A percentile compares a stretch with the other conserved stretches of the same genome.
phyloP scores from a whole-genome alignment of 2,797 vertebrate species.

The Eulemur coronatus region DNA sequence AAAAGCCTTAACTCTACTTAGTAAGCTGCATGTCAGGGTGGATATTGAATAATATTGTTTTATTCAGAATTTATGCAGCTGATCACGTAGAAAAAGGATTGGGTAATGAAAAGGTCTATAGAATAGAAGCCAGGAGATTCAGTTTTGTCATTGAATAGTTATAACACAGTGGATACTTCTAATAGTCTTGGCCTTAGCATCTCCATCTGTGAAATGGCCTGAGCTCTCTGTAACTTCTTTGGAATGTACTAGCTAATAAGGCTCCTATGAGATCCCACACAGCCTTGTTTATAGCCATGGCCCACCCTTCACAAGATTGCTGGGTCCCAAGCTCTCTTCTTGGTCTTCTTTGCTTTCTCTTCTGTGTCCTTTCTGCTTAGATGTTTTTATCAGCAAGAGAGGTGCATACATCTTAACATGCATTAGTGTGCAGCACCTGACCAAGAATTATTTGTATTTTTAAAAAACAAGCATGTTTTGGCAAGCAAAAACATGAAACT shows the following conservation, averaged over 20 bases:
- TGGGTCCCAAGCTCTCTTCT: background rate
- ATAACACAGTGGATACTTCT: fast-evolving
- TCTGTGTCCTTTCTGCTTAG: background rate
- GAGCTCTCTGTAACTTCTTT: background rate
- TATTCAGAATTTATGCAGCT: background rate
- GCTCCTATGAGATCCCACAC: background rate
- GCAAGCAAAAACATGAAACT: background rate
- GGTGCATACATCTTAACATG: background rate
- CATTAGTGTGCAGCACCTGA: background rate
- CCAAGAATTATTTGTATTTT: background rate
- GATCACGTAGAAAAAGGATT: background rate
- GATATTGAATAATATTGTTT: background rate
- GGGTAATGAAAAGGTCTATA: background rate
- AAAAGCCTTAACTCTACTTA: background rate
- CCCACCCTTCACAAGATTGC: background rate
- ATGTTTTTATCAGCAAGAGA: background rate
- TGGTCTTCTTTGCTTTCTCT: background rate
- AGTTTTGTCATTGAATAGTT: background rate
- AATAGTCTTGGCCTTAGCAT: background rate
- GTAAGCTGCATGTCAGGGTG: background rate
- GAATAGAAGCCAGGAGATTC: background rate
- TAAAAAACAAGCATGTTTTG: background rate
- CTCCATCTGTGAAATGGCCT: background rate
- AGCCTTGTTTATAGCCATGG: background rate
- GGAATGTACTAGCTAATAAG: background rate